Evolutionary conservation across 2,113 vertebrate genomes (phyloP).

Genomic region (Pseudorectes ferrugineus): DNA sequence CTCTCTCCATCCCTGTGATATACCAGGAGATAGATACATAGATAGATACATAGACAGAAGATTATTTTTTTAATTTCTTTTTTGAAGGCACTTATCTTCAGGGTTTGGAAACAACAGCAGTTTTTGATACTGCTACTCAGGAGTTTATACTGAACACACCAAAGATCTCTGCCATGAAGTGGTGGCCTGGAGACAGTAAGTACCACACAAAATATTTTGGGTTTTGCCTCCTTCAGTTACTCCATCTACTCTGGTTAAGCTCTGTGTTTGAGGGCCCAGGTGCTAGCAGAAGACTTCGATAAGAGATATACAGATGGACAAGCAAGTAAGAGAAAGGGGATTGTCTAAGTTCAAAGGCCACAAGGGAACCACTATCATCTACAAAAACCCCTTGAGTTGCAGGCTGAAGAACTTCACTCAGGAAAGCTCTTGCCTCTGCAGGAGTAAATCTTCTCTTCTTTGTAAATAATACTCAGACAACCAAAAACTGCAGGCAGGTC

Average conservation of each 20-base stretch:
- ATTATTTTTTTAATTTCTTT: background rate
- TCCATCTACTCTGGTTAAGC: background rate
- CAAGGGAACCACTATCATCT: background rate
- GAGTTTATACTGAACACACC: slow-evolving; percentile 80
- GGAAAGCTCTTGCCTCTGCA: background rate
- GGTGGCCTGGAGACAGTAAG: slow-evolving; percentile 83
- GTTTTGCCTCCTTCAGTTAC: background rate
- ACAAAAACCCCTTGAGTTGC: background rate
- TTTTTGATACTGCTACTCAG: slow-evolving; percentile 70
- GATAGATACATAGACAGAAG: background rate
- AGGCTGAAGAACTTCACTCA: background rate
- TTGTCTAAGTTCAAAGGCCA: background rate
- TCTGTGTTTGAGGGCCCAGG: background rate
- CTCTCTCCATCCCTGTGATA: background rate
- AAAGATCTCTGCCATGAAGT: slow-evolving; percentile 75
- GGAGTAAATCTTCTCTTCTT: background rate
- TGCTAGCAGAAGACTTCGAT: background rate
- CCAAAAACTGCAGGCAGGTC: background rate
- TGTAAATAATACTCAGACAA: background rate
- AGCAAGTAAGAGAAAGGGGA: background rate
- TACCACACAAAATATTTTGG: background rate
- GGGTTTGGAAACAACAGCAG: slow-evolving; percentile 78
- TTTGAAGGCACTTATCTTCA: slow-evolving; percentile 75
- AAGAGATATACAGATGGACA: background rate
- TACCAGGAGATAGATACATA: background rate